Evolutionary conservation across 2,797 vertebrate species (phyloP).

Genomic region (Hydrocynus forskahlii): DNA sequence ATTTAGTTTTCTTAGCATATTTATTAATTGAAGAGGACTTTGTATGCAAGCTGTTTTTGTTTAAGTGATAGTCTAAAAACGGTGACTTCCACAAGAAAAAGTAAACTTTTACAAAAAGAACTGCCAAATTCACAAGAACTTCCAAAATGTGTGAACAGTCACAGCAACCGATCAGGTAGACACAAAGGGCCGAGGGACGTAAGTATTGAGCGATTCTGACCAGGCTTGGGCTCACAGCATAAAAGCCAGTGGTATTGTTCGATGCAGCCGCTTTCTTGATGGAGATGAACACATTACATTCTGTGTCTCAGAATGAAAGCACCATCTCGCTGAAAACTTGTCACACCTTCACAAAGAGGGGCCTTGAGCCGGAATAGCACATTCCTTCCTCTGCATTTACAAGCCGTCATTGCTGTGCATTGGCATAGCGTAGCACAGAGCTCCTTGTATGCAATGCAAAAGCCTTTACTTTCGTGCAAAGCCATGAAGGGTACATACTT

Average conservation of each 20-base stretch:
- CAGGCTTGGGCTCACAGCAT: constrained; percentile 22
- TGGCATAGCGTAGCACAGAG: neutral
- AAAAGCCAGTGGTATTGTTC: constrained; percentile 21
- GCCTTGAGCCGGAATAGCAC: constrained; percentile 32
- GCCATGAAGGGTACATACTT: constrained; percentile 7
- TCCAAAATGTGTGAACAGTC: neutral
- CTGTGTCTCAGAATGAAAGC: constrained; percentile 32
- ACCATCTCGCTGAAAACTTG: constrained; percentile 1
- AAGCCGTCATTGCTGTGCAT: constrained; percentile 14
- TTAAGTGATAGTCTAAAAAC: neutral
- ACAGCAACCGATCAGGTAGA: neutral
- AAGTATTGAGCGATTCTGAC: neutral
- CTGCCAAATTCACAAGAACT: neutral
- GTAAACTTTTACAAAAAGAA: neutral
- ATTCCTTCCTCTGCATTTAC: constrained; percentile 28
- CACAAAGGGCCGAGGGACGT: neutral
- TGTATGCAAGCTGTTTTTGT: too few relatives aligned
- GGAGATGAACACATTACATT: constrained; percentile 24
- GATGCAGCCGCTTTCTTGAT: constrained; percentile 12
- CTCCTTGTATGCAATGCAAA: neutral
- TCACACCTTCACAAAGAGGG: constrained; percentile 42
- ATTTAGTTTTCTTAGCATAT: too few relatives aligned
- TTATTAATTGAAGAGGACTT: too few relatives aligned
- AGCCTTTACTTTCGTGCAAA: constrained; percentile 24
- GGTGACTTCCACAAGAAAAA: neutral